Evolutionary conservation across 2,888 invertebrate genomes (phyloP).

Genomic region (Vannuccia rotundouncinata): DNA sequence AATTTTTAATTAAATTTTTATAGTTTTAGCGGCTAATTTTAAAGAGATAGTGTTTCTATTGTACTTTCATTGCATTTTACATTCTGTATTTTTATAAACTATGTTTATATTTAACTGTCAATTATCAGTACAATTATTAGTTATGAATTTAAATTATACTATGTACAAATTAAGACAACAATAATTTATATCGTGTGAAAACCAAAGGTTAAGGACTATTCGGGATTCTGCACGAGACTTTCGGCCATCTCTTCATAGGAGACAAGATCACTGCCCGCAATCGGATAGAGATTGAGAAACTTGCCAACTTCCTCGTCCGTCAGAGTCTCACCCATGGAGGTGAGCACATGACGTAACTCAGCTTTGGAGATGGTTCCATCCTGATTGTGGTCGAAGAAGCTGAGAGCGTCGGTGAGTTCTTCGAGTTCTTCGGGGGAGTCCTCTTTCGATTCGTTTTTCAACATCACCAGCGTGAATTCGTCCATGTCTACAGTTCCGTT

Average conservation of each 20-base stretch:
- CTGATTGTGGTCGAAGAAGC: conserved; percentile 2
- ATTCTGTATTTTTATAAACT: too few relatives aligned
- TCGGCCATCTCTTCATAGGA: not conserved
- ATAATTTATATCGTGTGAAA: too few relatives aligned
- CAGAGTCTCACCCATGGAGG: conserved; percentile 12
- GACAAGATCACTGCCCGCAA: not conserved
- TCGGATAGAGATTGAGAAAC: not conserved
- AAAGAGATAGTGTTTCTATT: too few relatives aligned
- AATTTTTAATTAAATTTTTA: too few relatives aligned
- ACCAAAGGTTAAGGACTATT: too few relatives aligned
- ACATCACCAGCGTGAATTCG: conserved; percentile 11
- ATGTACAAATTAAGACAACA: too few relatives aligned
- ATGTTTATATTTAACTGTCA: too few relatives aligned
- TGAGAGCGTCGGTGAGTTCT: conserved; percentile 17
- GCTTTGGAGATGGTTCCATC: conserved; percentile 15
- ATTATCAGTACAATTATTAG: too few relatives aligned
- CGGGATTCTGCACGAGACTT: not conserved
- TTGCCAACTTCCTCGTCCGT: conserved; percentile 21
- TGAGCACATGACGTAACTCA: conserved; percentile 16
- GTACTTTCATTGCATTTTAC: too few relatives aligned
- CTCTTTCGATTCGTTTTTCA: not conserved
- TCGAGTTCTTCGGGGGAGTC: not conserved
- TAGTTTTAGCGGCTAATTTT: too few relatives aligned
- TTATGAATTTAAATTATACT: too few relatives aligned
- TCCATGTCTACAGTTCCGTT: conserved; percentile 29